Conservation (phyloP, 2,113 vertebrate genomes). For the human (Homo sapiens) region GRCh38 chr12:18410501-18411000, state of each 20-base stretch:
- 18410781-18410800: background rate
- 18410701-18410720: background rate
- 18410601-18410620: background rate
- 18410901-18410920: conserved; percentile 2
- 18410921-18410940: background rate
- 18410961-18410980: background rate
- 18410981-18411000: background rate
- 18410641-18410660: background rate
- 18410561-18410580: background rate
- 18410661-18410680: background rate
- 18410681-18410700: background rate
- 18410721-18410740: background rate
- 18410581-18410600: background rate
- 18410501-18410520: too few species aligned
- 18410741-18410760: background rate
- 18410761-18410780: background rate
- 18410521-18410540: background rate
- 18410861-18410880: background rate
- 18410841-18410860: background rate
- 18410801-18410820: background rate
- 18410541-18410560: background rate
- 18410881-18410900: background rate
- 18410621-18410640: background rate
- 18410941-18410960: background rate
- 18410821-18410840: background rate